phyloP scores from a whole-genome alignment of 2,797 vertebrate species.

The Delichon dasypus region DNA sequence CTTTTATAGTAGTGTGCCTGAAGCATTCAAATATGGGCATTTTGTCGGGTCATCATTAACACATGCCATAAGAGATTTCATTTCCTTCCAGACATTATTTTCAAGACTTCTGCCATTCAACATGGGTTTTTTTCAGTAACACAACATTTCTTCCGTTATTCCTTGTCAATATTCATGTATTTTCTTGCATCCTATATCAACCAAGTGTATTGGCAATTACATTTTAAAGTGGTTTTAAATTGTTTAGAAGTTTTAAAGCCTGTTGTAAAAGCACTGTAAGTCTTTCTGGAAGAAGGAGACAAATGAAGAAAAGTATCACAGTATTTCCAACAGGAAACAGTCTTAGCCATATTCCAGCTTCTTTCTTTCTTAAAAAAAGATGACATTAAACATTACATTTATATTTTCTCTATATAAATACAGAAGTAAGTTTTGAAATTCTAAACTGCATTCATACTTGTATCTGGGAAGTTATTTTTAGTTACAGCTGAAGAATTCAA shows the following conservation, averaged over 20 bases:
- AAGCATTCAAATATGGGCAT: slow-evolving; percentile 54
- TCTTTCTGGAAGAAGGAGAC: not conserved
- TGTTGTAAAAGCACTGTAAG: not conserved
- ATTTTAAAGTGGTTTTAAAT: not conserved
- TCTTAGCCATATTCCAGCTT: not conserved
- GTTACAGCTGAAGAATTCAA: not conserved
- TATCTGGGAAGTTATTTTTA: not conserved
- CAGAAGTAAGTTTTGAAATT: not conserved
- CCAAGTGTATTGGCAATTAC: not conserved
- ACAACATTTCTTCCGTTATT: not conserved
- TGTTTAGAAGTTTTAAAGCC: not conserved
- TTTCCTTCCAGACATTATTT: slow-evolving; percentile 26
- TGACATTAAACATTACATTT: not conserved
- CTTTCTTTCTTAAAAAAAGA: not conserved
- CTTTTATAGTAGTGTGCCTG: slow-evolving; percentile 66
- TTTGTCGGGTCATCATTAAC: slow-evolving; percentile 50
- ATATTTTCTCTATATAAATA: not conserved
- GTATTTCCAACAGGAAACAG: not conserved
- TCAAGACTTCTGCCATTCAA: slow-evolving; percentile 1
- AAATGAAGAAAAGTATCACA: not conserved
- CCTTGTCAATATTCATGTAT: not conserved
- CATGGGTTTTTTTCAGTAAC: rapidly evolving
- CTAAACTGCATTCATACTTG: not conserved
- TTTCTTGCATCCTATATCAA: not conserved
- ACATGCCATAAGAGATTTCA: slow-evolving; percentile 50